phyloP scores from a whole-genome alignment of 2,113 vertebrate genomes.

The Seriola quinqueradiata region DNA sequence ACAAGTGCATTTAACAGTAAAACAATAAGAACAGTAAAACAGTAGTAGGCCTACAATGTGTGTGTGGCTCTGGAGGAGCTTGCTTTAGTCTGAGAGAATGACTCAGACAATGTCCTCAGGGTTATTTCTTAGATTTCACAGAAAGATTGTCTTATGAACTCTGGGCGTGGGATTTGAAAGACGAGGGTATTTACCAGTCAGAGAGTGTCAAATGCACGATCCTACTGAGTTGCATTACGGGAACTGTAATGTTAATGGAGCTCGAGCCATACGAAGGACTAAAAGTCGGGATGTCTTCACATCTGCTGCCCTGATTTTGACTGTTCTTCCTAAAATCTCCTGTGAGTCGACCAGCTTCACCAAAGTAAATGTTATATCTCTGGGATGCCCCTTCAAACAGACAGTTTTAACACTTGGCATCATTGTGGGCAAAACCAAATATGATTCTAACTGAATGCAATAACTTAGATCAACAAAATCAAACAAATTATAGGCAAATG shows the following conservation, averaged over 20 bases:
- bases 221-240: neutral
- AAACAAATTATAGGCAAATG: too few species aligned
- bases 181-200: neutral
- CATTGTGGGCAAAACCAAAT: too few species aligned
- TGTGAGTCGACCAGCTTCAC: too few species aligned
- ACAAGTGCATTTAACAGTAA: neutral
- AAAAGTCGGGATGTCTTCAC: neutral
- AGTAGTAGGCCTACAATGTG: neutral
- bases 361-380: neutral
- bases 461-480: too few species aligned
- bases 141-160: neutral
- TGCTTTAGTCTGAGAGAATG: neutral
- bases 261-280: too few species aligned
- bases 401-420: too few species aligned
- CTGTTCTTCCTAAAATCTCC: too few species aligned
- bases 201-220: neutral
- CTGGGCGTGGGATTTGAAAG: neutral
- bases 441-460: too few species aligned
- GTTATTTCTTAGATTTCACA: neutral
- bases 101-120: neutral
- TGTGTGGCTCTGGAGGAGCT: neutral
- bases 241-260: constrained; percentile 7
- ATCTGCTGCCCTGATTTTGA: neutral
- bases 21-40: neutral
- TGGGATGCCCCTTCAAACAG: too few species aligned